Conservation (phyloP, 2,113 vertebrate genomes). For the Daubentonia madagascariensis region DNA sequence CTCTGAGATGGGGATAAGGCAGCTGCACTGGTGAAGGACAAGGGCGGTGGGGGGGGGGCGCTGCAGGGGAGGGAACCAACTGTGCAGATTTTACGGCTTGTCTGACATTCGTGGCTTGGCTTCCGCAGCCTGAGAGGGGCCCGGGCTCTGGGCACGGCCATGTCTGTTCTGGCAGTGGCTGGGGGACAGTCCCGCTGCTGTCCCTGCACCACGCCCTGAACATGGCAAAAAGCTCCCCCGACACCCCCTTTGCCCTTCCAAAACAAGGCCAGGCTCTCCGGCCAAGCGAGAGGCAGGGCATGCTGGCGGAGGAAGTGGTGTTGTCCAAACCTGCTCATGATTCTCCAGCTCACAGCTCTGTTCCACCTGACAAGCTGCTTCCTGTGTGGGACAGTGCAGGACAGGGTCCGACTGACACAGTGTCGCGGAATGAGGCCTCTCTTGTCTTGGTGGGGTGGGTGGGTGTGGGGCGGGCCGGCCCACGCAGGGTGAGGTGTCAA, state of each 20-base stretch:
- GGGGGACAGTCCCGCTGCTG: neutral
- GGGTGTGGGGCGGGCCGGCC: too few relatives aligned
- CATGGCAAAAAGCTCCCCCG: neutral
- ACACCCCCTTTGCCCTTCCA: neutral
- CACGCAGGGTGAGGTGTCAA: too few relatives aligned
- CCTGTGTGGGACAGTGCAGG: too few relatives aligned
- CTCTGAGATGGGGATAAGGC: too few relatives aligned
- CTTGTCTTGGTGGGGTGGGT: too few relatives aligned
- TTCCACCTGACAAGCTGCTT: too few relatives aligned
- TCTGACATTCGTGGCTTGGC: neutral
- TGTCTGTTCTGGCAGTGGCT: neutral
- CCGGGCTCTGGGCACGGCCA: neutral
- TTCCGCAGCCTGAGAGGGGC: neutral
- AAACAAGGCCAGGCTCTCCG: neutral
- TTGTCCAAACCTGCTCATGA: too few relatives aligned
- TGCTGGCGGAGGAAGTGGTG: too few relatives aligned
- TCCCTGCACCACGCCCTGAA: neutral
- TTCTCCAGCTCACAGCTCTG: too few relatives aligned
- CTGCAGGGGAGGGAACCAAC: neutral
- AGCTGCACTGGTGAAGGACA: too few relatives aligned
- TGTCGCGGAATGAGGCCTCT: too few relatives aligned
- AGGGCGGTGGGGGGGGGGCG: neutral
- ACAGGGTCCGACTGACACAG: too few relatives aligned
- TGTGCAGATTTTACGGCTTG: neutral
- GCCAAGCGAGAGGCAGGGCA: constrained; percentile 66